These are phyloP conservation scores for Theocolax elegans DNA, from an alignment of 1,140 invertebrate species.

Conservation along the genomic window DNA sequence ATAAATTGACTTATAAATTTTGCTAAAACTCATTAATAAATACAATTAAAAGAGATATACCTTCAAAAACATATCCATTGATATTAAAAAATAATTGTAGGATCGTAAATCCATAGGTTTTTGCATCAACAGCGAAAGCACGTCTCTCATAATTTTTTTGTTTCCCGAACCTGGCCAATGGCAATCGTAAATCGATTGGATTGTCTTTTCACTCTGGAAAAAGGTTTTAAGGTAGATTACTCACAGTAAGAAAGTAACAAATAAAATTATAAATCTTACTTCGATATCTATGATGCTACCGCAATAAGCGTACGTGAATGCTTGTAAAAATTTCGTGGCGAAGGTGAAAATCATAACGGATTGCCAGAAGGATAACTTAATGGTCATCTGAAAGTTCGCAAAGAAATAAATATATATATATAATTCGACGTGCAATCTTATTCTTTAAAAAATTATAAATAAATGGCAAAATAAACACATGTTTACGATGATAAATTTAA, in stretches of 20 bases:
- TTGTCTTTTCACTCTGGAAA: neutral
- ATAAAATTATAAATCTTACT: neutral
- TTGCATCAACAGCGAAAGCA: neutral
- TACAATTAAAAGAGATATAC: neutral
- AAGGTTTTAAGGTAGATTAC: neutral
- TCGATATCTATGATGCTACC: neutral
- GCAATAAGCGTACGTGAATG: neutral
- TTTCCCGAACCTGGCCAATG: neutral
- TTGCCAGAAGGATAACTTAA: neutral
- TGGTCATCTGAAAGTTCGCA: neutral
- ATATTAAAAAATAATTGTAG: neutral
- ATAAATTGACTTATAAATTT: too few relatives aligned
- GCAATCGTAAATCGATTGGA: neutral
- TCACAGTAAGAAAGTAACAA: neutral
- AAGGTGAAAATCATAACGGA: constrained; percentile 5
- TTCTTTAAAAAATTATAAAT: too few relatives aligned
- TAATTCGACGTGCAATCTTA: too few relatives aligned
- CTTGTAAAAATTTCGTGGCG: constrained; percentile 8
- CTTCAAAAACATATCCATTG: constrained; percentile 3
- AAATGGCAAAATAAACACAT: too few relatives aligned
- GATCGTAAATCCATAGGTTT: neutral
- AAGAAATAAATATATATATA: too few relatives aligned
- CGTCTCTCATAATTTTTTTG: neutral
- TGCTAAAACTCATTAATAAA: too few relatives aligned
- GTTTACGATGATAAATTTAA: too few relatives aligned